Evolutionary conservation across 35 echinoderm and acorn worm species (phyloP).

Genomic region (Apostichopus parvimensis): DNA sequence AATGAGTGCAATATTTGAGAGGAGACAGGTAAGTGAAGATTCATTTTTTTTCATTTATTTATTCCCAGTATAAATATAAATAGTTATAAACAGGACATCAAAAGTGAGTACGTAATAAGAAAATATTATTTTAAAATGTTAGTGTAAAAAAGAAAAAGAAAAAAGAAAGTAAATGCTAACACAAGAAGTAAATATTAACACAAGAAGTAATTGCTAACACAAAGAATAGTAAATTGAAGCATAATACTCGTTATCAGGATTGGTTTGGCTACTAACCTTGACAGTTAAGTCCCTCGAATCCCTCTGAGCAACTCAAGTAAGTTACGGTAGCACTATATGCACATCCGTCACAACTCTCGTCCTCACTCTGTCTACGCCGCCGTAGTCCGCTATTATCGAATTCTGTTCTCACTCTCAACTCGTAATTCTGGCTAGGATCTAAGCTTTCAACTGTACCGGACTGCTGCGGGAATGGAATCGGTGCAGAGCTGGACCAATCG

Average conservation of each 20-base stretch:
- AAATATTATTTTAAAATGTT: background rate
- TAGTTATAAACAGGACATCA: no score
- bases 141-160: background rate
- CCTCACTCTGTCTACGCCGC: background rate
- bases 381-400: background rate
- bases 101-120: no score
- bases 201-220: no score
- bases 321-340: background rate
- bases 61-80: no score
- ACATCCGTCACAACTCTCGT: background rate
- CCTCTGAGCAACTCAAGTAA: background rate
- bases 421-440: constrained; percentile 6
- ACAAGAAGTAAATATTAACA: no score
- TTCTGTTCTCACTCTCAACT: constrained; percentile 20
- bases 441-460: background rate
- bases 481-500: background rate
- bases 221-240: no score
- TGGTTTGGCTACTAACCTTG: background rate
- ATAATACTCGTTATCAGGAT: no score
- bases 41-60: no score
- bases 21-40: no score
- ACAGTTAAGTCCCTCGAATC: constrained; percentile 19
- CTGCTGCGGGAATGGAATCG: background rate
- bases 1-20: no score
- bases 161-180: background rate